Conservation (phyloP, 2,797 vertebrate species). For the Babyrousa celebensis region DNA sequence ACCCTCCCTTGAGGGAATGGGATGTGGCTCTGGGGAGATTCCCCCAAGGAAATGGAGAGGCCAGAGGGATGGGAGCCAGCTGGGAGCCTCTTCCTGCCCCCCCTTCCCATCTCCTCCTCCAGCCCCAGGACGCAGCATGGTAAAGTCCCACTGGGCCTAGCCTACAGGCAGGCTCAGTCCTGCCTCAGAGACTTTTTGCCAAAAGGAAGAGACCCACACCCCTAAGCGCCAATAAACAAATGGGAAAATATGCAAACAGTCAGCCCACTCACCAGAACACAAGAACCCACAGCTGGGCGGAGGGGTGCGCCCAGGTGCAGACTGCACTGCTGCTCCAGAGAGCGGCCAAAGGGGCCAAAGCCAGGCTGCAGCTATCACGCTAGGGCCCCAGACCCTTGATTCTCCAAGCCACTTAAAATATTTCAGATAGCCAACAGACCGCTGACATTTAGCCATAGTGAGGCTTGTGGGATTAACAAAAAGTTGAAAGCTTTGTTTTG, state of each 20-base stretch:
- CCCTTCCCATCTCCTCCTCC: not conserved
- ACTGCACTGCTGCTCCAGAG: not conserved
- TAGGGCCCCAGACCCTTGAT: not conserved
- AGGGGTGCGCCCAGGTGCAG: conserved; percentile 43
- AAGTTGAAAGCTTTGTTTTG: conserved; percentile 57
- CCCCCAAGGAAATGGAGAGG: not conserved
- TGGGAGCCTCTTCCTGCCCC: not conserved
- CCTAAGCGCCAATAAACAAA: conserved; percentile 56
- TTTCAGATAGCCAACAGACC: conserved; percentile 14
- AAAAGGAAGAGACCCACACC: not conserved
- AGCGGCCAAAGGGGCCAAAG: not conserved
- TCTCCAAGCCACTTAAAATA: conserved; percentile 31
- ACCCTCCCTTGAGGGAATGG: not conserved
- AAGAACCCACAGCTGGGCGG: conserved; percentile 31
- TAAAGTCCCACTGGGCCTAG: not conserved
- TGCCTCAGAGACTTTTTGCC: not conserved
- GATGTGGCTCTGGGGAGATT: not conserved
- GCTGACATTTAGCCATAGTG: not conserved
- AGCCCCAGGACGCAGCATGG: not conserved
- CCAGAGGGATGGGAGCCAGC: not conserved
- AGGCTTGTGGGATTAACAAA: conserved; percentile 58
- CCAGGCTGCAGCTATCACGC: not conserved
- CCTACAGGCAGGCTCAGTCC: not conserved
- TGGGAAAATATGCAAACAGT: conserved; percentile 23
- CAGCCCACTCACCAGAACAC: conserved; percentile 1